A percentile compares a stretch with the other conserved stretches of the same genome.
Conservation (phyloP, 2,113 vertebrate species). For the Rostratula benghalensis region DNA sequence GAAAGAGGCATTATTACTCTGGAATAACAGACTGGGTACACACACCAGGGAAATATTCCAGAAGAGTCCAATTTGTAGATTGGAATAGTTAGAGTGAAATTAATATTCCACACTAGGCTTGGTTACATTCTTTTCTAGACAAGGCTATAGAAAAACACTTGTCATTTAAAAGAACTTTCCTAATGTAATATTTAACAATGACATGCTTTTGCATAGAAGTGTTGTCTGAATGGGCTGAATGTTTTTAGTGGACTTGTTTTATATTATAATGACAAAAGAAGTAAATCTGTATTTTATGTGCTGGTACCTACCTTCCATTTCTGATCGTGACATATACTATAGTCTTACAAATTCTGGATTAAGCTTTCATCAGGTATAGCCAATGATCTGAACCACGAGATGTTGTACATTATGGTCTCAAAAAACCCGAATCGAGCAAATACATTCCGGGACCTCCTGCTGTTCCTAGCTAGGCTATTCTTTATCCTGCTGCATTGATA, state of each 20-base stretch:
- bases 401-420: conserved; percentile 44
- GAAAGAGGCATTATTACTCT: not conserved
- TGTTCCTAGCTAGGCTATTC: conserved; percentile 5
- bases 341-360: conserved; percentile 6
- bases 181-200: not conserved
- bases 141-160: not conserved
- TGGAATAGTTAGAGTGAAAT: not conserved
- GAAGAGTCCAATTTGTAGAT: not conserved
- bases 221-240: not conserved
- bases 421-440: conserved; percentile 51
- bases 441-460: not conserved
- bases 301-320: not conserved
- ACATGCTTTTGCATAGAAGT: not conserved
- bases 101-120: not conserved
- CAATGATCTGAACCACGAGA: conserved; percentile 5
- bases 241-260: not conserved
- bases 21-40: not conserved
- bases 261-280: not conserved
- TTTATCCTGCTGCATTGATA: conserved; percentile 53
- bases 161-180: not conserved
- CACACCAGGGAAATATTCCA: not conserved
- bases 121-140: not conserved
- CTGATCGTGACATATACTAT: not conserved
- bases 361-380: conserved; percentile 25
- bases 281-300: not conserved